phyloP scores from a whole-genome alignment of 1,140 invertebrate species.

The Venustaconcha ellipsiformis region DNA sequence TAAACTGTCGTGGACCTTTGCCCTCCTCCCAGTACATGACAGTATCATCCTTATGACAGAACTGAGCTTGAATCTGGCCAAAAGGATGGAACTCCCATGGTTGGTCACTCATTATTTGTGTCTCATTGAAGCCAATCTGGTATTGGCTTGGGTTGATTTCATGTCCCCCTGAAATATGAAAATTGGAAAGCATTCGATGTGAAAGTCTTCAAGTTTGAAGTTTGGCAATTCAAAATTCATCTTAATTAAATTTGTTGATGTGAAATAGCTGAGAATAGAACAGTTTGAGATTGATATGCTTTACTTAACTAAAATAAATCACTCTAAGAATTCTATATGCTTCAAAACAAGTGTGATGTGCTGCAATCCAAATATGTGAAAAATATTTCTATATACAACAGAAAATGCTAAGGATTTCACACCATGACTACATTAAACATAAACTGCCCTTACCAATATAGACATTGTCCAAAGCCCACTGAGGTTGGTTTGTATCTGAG shows the following conservation, averaged over 20 bases:
- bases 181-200: not conserved
- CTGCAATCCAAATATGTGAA: not conserved
- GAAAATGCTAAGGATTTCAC: no score
- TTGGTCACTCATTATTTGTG: conserved; percentile 26
- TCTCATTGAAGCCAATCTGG: conserved; percentile 63
- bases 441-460: conserved; percentile 56
- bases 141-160: conserved; percentile 69
- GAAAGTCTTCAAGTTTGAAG: not conserved
- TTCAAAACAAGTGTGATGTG: not conserved
- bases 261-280: no score
- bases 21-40: conserved; percentile 57
- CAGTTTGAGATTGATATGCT: no score
- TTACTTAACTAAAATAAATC: no score
- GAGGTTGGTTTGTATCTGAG: conserved; percentile 47
- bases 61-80: conserved; percentile 51
- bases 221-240: no score
- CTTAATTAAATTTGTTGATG: no score
- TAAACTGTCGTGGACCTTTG: conserved; percentile 61
- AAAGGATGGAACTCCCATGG: conserved; percentile 67
- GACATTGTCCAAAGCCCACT: conserved; percentile 69
- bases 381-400: no score
- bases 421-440: no score
- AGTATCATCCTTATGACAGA: conserved; percentile 42
- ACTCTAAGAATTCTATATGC: not conserved
- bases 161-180: conserved; percentile 53